A percentile compares a stretch with the other conserved stretches of the same genome.
Evolutionary conservation across 1,140 invertebrate species (phyloP).

Genomic region (Idris sp.): DNA sequence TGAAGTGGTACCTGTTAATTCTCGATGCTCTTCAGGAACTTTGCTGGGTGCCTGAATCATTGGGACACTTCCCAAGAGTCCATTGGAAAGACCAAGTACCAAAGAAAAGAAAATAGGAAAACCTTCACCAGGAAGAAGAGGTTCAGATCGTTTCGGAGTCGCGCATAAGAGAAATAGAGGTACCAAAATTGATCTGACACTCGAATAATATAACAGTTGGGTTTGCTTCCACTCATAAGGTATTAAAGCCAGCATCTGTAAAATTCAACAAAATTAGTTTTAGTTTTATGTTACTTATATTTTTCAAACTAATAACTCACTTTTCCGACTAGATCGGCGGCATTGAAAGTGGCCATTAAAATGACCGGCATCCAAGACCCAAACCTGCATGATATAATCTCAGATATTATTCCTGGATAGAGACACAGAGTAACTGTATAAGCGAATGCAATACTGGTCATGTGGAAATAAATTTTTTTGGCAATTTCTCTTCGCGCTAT

Average conservation of each 20-base stretch:
- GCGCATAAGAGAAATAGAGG: slow-evolving; percentile 89
- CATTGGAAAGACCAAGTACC: slow-evolving; percentile 89
- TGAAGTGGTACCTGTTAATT: slow-evolving; percentile 88
- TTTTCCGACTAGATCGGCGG: slow-evolving; percentile 91
- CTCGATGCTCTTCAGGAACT: slow-evolving; percentile 86
- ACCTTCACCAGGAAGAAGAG: slow-evolving; percentile 84
- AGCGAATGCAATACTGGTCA: slow-evolving; percentile 90
- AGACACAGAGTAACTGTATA: slow-evolving; percentile 93
- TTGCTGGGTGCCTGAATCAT: slow-evolving; percentile 93
- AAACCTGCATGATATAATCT: slow-evolving; percentile 89
- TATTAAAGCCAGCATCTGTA: slow-evolving; percentile 87
- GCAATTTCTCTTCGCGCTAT: slow-evolving; percentile 86
- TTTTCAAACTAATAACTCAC: slow-evolving; percentile 71
- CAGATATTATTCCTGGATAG: slow-evolving; percentile 93
- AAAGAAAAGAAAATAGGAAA: slow-evolving; percentile 85
- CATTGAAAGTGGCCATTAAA: slow-evolving; percentile 92
- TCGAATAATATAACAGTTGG: slow-evolving; percentile 85
- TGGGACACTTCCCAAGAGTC: slow-evolving; percentile 91
- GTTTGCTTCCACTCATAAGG: slow-evolving; percentile 88
- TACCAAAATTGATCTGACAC: slow-evolving; percentile 84
- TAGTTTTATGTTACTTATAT: too few relatives aligned
- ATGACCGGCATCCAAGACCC: slow-evolving; percentile 94
- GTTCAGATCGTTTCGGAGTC: slow-evolving; percentile 82
- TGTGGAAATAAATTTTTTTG: slow-evolving; percentile 90
- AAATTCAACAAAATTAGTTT: background rate